phyloP scores from a whole-genome alignment of 1,140 invertebrate genomes.

The Penaeus chinensis region DNA sequence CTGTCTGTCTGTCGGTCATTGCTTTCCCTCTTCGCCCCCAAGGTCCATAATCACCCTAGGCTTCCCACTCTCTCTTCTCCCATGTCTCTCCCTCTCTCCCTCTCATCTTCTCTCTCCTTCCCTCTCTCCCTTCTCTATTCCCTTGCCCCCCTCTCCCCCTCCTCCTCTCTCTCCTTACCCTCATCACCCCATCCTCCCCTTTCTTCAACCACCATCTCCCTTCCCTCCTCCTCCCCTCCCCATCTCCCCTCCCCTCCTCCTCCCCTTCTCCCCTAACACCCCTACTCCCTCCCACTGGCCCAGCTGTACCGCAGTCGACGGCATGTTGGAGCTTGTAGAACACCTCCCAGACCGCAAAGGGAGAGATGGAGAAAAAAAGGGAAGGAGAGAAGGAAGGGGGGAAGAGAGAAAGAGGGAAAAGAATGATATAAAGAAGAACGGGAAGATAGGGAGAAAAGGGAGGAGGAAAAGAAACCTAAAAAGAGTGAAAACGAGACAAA shows the following conservation, averaged over 20 bases:
- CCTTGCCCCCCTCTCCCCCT: not conserved
- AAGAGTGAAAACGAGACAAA: not conserved
- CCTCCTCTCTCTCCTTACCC: not conserved
- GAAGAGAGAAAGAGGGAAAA: conserved; percentile 6
- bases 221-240: not conserved
- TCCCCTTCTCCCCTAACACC: not conserved
- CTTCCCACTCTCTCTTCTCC: conserved; percentile 3
- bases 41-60: not conserved
- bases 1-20: not conserved
- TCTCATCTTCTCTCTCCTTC: not conserved
- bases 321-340: too few relatives aligned
- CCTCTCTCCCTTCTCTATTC: not conserved
- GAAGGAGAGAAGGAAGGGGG: not conserved
- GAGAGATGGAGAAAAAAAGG: not conserved
- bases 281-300: not conserved
- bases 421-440: not conserved
- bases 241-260: not conserved
- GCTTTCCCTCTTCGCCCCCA: not conserved
- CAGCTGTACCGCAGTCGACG: not conserved
- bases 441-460: too few relatives aligned
- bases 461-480: not conserved
- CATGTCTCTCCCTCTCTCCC: not conserved
- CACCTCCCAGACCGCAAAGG: too few relatives aligned
- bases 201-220: not conserved
- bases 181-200: not conserved